These are phyloP conservation scores for Sialis lutaria DNA, from an alignment of 2,888 invertebrate genomes.

Conservation along the genomic window DNA sequence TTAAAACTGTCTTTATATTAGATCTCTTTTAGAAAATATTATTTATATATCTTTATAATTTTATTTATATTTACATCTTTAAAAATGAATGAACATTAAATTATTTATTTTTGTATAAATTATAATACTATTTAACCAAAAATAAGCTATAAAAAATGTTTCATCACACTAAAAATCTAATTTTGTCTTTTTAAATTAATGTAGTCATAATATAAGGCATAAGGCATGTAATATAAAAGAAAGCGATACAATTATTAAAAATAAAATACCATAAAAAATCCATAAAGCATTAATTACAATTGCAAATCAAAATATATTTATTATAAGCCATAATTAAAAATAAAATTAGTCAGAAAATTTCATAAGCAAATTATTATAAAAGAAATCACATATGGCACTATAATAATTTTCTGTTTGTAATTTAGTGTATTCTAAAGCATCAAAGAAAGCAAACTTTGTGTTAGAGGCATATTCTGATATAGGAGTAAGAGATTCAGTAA, in stretches of 20 bases:
- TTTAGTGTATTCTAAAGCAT: slow-evolving; percentile 4
- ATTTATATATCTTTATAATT: not conserved
- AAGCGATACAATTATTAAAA: not conserved
- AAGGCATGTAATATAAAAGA: not conserved
- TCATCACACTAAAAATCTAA: not conserved
- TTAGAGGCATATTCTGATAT: slow-evolving; percentile 2
- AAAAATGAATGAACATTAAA: not conserved
- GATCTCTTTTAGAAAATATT: no score
- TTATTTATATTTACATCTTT: not conserved
- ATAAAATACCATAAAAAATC: not conserved
- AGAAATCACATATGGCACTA: not conserved
- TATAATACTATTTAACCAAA: not conserved
- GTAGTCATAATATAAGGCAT: not conserved
- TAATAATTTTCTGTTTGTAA: slow-evolving; percentile 1
- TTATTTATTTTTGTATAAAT: not conserved
- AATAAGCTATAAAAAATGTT: not conserved
- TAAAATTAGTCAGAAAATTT: not conserved
- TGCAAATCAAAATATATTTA: not conserved
- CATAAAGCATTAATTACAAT: not conserved
- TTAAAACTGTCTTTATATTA: no score
- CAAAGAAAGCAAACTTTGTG: slow-evolving; percentile 1
- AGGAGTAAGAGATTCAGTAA: not conserved
- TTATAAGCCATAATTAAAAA: slow-evolving; percentile 3
- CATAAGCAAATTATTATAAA: not conserved
- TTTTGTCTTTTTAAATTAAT: not conserved